Conservation (phyloP, 2,113 vertebrate genomes). For the Mionectes macconnelli region DNA sequence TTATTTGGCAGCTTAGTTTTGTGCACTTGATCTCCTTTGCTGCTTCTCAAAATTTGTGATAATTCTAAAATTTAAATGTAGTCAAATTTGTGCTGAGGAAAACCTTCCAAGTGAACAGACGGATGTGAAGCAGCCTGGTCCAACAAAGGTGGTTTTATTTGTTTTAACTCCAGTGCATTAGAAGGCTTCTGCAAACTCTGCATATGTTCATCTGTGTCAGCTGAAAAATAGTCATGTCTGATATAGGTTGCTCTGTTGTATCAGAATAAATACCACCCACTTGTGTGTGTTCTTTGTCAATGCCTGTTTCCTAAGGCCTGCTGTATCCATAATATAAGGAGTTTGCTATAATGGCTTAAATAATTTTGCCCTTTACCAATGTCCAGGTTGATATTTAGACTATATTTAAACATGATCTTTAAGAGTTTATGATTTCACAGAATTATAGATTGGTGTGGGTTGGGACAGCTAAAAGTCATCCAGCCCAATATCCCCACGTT, state of each 20-base stretch:
- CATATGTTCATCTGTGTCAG: not conserved
- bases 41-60: not conserved
- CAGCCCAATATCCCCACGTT: not conserved
- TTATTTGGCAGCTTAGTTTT: not conserved
- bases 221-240: not conserved
- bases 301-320: not conserved
- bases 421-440: not conserved
- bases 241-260: not conserved
- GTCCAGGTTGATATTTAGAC: not conserved
- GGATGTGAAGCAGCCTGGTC: not conserved
- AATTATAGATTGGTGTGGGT: not conserved
- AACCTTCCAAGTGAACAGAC: conserved; percentile 11
- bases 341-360: not conserved
- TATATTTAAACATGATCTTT: not conserved
- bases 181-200: not conserved
- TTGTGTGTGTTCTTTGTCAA: not conserved
- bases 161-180: not conserved
- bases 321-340: not conserved
- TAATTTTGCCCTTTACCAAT: not conserved
- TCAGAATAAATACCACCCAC: not conserved
- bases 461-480: not conserved
- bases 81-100: not conserved
- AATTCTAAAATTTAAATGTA: not conserved
- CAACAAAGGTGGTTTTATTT: conserved; percentile 20
- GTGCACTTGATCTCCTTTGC: not conserved